Evolutionary conservation across 2,797 vertebrate species (phyloP).

Genomic region (Melanotaenia boesemani): DNA sequence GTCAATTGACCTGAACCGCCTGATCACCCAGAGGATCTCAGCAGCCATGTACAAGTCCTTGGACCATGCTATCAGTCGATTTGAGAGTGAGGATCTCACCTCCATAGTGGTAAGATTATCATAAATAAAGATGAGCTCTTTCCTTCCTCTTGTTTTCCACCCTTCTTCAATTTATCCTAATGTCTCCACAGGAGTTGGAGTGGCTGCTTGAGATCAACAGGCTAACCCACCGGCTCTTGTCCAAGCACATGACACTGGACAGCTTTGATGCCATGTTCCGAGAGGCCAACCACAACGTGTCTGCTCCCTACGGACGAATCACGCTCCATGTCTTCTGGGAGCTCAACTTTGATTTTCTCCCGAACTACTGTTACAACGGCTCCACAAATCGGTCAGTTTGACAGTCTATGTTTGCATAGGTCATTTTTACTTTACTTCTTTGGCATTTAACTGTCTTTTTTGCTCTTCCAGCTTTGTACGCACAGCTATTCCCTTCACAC

Average conservation of each 20-base stretch:
- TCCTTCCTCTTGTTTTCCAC: neutral
- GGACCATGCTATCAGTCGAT: slow-evolving; percentile 95
- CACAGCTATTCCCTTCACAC: slow-evolving; percentile 98
- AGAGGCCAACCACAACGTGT: slow-evolving; percentile 99
- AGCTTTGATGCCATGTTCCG: slow-evolving; percentile 99
- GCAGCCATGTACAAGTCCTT: slow-evolving; percentile 95
- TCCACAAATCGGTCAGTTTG: slow-evolving; percentile 94
- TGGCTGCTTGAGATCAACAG: slow-evolving; percentile 96
- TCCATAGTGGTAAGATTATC: slow-evolving; percentile 90
- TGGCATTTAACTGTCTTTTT: neutral
- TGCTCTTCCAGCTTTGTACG: slow-evolving; percentile 87
- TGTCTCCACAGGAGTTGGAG: slow-evolving; percentile 88
- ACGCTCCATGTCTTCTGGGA: slow-evolving; percentile 99
- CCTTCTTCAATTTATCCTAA: neutral
- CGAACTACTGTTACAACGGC: slow-evolving; percentile 99
- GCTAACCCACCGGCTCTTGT: slow-evolving; percentile 95
- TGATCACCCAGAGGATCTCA: slow-evolving; percentile 97
- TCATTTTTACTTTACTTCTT: neutral
- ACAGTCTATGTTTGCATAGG: neutral
- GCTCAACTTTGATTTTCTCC: slow-evolving; percentile 98
- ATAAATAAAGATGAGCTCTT: no score
- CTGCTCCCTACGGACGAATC: slow-evolving; percentile 95
- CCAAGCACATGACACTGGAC: slow-evolving; percentile 94
- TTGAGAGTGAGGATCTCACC: slow-evolving; percentile 98
- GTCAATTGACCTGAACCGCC: slow-evolving; percentile 96